These are phyloP conservation scores for Danio aesculapii DNA, from an alignment of 2,797 vertebrate species.

Conservation along the genomic window DNA sequence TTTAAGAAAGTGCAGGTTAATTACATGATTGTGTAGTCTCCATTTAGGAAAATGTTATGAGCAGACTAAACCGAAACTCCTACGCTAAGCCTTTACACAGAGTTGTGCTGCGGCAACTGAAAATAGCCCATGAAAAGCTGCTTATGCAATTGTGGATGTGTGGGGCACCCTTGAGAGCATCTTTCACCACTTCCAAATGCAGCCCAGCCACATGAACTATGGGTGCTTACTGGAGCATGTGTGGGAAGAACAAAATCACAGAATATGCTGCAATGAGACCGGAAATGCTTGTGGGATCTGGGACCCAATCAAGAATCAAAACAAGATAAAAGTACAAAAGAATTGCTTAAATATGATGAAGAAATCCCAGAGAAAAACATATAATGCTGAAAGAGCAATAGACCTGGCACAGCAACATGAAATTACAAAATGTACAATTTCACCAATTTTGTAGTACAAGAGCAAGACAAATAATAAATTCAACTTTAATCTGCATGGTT, in stretches of 20 bases:
- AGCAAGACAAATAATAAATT: too few species aligned
- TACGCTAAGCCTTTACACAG: constrained; percentile 2
- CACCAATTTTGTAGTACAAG: too few species aligned
- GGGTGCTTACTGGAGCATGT: constrained; percentile 9
- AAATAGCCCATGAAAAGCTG: constrained; percentile 30
- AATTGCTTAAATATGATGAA: constrained; percentile 1
- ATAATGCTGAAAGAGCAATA: not conserved
- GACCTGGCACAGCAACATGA: not conserved
- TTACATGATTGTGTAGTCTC: not conserved
- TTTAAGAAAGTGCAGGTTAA: not conserved
- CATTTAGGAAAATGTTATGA: constrained; percentile 24
- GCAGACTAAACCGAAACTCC: constrained; percentile 18
- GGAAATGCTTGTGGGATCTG: constrained; percentile 14
- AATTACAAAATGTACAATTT: too few species aligned
- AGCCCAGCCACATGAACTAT: constrained; percentile 23
- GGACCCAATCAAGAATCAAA: constrained; percentile 27
- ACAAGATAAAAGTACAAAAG: constrained; percentile 29
- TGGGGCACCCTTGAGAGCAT: constrained; percentile 30
- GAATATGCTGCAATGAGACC: not conserved
- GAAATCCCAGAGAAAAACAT: not conserved
- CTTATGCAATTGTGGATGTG: constrained; percentile 27
- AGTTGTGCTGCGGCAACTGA: constrained; percentile 12
- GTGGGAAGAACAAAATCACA: constrained; percentile 18
- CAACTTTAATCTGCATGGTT: too few species aligned
- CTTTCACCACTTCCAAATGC: constrained; percentile 10